Evolutionary conservation across 2,888 invertebrate species (phyloP).

Genomic region (Diaperis boleti): DNA sequence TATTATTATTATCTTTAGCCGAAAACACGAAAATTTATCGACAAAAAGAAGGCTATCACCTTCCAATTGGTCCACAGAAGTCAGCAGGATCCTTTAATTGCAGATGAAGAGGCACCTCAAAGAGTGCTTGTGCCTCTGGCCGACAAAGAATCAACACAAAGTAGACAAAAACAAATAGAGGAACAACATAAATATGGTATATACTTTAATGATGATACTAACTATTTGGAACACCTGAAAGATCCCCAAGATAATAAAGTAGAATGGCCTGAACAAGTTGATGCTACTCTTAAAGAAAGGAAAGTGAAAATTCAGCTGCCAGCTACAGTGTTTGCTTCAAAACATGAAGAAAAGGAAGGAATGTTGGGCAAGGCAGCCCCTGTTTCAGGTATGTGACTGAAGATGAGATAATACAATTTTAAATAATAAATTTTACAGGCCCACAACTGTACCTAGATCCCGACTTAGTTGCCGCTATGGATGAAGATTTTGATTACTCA

Average conservation of each 20-base stretch:
- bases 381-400: constrained; percentile 44
- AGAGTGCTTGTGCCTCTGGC: constrained; percentile 80
- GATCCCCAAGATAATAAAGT: constrained; percentile 71
- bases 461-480: constrained; percentile 92
- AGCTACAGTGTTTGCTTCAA: constrained; percentile 57
- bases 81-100: constrained; percentile 91
- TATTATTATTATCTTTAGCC: constrained; percentile 42
- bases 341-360: constrained; percentile 86
- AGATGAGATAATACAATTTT: background rate
- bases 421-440: too few species aligned
- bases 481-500: constrained; percentile 90
- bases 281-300: constrained; percentile 50
- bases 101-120: constrained; percentile 91
- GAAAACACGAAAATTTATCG: constrained; percentile 82
- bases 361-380: constrained; percentile 86
- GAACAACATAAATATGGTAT: constrained; percentile 90
- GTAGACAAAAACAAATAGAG: constrained; percentile 71
- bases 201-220: constrained; percentile 94
- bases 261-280: constrained; percentile 66
- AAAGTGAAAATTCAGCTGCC: constrained; percentile 51
- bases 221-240: constrained; percentile 93
- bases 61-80: constrained; percentile 95
- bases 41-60: constrained; percentile 90
- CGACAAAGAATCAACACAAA: constrained; percentile 46
- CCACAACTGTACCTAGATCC: constrained; percentile 85